Percentiles rank a stretch among this genome's conserved stretches.
These are phyloP conservation scores for Sebastolobus altivelis DNA, from an alignment of 2,797 vertebrate species.

Conservation along the genomic window DNA sequence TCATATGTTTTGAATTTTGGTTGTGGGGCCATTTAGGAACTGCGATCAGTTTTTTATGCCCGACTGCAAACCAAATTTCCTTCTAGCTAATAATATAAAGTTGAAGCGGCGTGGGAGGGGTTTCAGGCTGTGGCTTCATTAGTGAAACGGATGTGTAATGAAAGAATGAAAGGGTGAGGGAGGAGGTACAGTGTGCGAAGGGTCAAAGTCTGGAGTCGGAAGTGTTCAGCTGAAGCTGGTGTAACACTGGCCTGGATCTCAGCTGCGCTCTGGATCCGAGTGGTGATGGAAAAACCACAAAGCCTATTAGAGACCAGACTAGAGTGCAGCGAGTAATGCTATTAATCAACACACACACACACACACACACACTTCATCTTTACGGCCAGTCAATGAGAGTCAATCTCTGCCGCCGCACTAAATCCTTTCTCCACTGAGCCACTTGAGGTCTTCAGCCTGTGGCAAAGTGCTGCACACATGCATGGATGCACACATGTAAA, in stretches of 20 bases:
- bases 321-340: constrained; percentile 57
- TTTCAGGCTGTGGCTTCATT: constrained; percentile 54
- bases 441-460: constrained; percentile 30
- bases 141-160: constrained; percentile 12
- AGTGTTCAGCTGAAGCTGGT: constrained; percentile 36
- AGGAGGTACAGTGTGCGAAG: background rate
- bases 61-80: constrained; percentile 23
- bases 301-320: constrained; percentile 70
- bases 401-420: constrained; percentile 11
- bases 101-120: background rate
- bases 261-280: constrained; percentile 34
- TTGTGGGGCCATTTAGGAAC: background rate
- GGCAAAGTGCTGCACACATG: constrained; percentile 18
- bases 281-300: constrained; percentile 56
- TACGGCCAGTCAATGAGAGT: constrained; percentile 46
- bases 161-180: background rate
- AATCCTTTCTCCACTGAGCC: constrained; percentile 23
- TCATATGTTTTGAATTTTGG: background rate
- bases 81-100: constrained; percentile 48
- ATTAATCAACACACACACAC: constrained; percentile 20
- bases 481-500: constrained; percentile 37
- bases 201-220: constrained; percentile 16
- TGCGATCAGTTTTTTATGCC: constrained; percentile 18
- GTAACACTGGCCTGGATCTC: constrained; percentile 56
- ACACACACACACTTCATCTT: constrained; percentile 15